Base-by-base conservation (phyloP, 1,140 invertebrate species). In the Pteromalus puparum region DNA sequence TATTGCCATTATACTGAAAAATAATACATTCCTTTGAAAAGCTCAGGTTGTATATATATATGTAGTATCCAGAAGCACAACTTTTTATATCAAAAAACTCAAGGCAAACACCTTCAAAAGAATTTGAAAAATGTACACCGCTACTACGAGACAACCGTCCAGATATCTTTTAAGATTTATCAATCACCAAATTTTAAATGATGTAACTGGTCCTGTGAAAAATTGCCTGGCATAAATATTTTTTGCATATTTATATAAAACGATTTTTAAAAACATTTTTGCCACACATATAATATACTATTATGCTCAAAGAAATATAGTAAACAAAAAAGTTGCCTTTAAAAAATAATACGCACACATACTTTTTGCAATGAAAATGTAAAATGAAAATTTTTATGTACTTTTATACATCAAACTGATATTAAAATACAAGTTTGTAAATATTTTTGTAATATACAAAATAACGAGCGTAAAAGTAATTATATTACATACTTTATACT, bases 391-490 rank as follows among this genome's bases (percentile, higher is more conserved):
- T 87, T 88, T 85, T 87, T 89, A 89, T 87, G 70, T 89, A 89
- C 86, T 86, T 89, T 87, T 90, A 87, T 87, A 87, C 86, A 87
- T 88, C 72, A 83, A 79, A 89, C 74, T 79, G 21, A 82, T 81
- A 87, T 78, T 80, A 75, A 73, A 85, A 72, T 86, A n/a, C 79
- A 84, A 77, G 75, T 46, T 86, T 91, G 90, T 91, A 90, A 88
- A 90, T 90, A 90, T 83, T 73, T 77, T 75, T 90, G 89, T 90
- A 90, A 87, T 86, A 89, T 90, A 89, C 48, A 83, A 68, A 85
- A 24, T 38, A 83, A 83, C 28, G 34, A 87, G 46, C 24, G 42
- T 53, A 70, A 80, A 75, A 73, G 73, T 82, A 86, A 81, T 68
- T 73, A 87, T 82, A 88, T 86, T 87, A 86, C 30, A 85, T 85